phyloP scores from a whole-genome alignment of 1,140 invertebrate genomes.

The Zaprionus kolodkinae region DNA sequence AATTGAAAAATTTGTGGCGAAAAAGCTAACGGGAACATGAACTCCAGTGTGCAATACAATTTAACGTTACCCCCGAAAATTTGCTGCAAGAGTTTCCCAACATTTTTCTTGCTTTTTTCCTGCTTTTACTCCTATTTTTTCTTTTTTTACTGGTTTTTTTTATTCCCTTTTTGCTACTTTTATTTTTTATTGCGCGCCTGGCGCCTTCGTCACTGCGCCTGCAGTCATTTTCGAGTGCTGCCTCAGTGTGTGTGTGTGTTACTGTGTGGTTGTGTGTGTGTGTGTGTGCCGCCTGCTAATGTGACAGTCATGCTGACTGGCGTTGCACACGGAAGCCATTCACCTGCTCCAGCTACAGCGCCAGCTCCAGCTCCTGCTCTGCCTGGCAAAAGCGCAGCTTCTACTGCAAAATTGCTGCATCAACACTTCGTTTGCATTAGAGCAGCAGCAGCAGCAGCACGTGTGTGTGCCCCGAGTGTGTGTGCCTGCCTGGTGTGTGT shows the following conservation, averaged over 20 bases:
- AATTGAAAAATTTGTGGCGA: conserved; percentile 43
- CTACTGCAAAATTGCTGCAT: conserved; percentile 72
- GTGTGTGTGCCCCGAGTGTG: conserved; percentile 9
- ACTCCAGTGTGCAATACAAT: conserved; percentile 42
- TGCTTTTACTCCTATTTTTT: not conserved
- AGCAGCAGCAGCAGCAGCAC: conserved; percentile 44
- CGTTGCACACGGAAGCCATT: conserved; percentile 69
- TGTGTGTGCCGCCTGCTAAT: conserved; percentile 60
- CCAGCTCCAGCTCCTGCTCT: conserved; percentile 13
- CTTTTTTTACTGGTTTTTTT: conserved; percentile 14
- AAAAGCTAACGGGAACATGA: conserved; percentile 42
- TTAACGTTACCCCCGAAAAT: conserved; percentile 39
- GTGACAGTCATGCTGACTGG: conserved; percentile 81
- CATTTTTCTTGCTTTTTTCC: not conserved
- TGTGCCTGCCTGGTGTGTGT: conserved; percentile 3
- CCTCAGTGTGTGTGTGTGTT: conserved; percentile 6
- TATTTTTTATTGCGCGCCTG: conserved; percentile 68
- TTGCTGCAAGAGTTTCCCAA: conserved; percentile 4
- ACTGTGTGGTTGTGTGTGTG: conserved; percentile 30
- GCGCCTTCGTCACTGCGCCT: conserved; percentile 74
- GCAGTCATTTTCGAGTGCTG: conserved; percentile 66
- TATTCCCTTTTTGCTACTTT: conserved; percentile 41
- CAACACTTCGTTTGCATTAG: conserved; percentile 77
- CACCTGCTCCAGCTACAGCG: conserved; percentile 37
- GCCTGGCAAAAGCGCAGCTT: conserved; percentile 69